Conservation (phyloP, 2,797 vertebrate species). For the Siniperca obscura region DNA sequence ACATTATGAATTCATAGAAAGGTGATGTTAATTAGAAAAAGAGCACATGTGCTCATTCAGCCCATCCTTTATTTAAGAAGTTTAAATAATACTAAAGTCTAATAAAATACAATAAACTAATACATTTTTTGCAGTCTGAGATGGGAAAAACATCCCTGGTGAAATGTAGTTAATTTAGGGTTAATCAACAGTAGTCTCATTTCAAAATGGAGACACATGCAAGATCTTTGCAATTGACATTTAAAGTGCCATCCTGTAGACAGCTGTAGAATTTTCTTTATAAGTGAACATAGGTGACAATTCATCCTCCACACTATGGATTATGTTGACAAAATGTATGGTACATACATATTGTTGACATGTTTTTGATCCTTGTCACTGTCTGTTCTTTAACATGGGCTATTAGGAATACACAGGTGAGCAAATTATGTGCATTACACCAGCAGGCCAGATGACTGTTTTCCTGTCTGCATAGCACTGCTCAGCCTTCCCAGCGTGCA, state of each 20-base stretch:
- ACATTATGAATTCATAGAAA: background rate
- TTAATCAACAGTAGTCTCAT: background rate
- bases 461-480: constrained; percentile 60
- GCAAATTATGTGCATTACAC: constrained; percentile 71
- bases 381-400: constrained; percentile 32
- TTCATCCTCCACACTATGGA: background rate
- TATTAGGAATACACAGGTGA: constrained; percentile 64
- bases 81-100: background rate
- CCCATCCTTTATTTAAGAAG: background rate
- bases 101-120: background rate
- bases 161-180: background rate
- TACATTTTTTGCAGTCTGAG: background rate
- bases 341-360: constrained; percentile 1
- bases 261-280: background rate
- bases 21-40: background rate
- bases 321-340: background rate
- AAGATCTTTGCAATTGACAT: background rate
- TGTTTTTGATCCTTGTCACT: constrained; percentile 14
- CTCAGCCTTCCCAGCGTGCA: constrained; percentile 69
- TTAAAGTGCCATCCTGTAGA: background rate
- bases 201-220: background rate
- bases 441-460: constrained; percentile 66
- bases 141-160: background rate
- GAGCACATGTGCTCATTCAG: background rate
- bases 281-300: background rate